A percentile compares a stretch with the other conserved stretches of the same genome.
Conservation (phyloP, 2,113 vertebrate species). For the Periophthalmodon schlosseri region DNA sequence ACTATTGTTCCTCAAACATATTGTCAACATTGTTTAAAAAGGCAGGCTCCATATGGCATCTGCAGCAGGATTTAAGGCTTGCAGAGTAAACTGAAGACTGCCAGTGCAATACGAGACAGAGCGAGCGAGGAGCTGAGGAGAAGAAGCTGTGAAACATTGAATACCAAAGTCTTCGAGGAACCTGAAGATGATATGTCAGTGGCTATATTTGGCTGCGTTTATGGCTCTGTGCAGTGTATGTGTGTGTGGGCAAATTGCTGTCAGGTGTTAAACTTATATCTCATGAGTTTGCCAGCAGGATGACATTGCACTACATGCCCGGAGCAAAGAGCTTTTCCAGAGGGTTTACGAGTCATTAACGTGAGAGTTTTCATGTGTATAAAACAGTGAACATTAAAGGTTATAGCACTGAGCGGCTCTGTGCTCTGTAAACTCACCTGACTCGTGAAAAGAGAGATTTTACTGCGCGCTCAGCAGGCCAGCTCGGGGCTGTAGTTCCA, state of each 20-base stretch:
- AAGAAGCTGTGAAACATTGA: constrained; percentile 49
- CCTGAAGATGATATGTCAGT: constrained; percentile 56
- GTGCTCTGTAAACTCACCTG: constrained; percentile 71
- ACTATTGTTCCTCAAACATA: constrained; percentile 14
- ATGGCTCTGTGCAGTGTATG: constrained; percentile 22
- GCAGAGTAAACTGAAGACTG: constrained; percentile 35
- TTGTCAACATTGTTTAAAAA: constrained; percentile 19
- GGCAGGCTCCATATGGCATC: constrained; percentile 26
- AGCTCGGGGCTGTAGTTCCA: constrained; percentile 67
- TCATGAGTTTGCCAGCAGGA: constrained; percentile 19
- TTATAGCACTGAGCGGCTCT: constrained; percentile 19
- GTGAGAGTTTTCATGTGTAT: constrained; percentile 10
- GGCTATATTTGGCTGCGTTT: constrained; percentile 51
- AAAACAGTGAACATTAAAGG: constrained; percentile 12
- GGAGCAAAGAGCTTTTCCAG: constrained; percentile 11
- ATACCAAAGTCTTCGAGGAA: constrained; percentile 69
- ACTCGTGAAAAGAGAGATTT: constrained; percentile 71
- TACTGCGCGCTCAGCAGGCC: constrained; percentile 60
- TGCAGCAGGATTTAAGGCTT: constrained; percentile 12
- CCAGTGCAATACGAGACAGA: constrained; percentile 31
- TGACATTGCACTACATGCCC: constrained; percentile 15
- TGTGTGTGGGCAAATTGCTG: constrained; percentile 9
- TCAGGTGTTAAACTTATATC: constrained; percentile 27
- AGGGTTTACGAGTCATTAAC: constrained; percentile 22
- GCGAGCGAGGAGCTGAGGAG: constrained; percentile 31